A percentile compares a stretch with the other conserved stretches of the same genome.
Evolutionary conservation across 2,797 vertebrate species (phyloP).

Genomic region (Adelosebastes latens): DNA sequence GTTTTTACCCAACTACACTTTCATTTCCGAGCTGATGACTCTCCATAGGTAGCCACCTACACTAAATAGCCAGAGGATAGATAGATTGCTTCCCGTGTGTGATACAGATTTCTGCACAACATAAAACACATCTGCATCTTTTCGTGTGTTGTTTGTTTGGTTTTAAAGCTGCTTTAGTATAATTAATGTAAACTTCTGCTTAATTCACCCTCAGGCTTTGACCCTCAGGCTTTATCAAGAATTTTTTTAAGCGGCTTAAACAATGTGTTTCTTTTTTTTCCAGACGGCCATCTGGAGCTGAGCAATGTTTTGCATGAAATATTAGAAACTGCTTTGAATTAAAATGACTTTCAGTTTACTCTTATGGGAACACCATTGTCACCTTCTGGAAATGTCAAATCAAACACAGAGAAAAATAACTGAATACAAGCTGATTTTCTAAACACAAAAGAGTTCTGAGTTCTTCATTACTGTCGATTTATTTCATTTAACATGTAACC

Average conservation of each 20-base stretch:
- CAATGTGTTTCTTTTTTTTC: not conserved
- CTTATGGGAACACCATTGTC: not conserved
- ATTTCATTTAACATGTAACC: not conserved
- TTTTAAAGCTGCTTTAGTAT: not conserved
- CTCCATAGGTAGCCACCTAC: not conserved
- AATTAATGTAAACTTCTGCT: not conserved
- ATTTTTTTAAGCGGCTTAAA: not conserved
- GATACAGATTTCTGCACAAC: not conserved
- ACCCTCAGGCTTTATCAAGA: not conserved
- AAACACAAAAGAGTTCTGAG: not conserved
- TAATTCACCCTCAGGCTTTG: not conserved
- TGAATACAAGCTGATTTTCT: not conserved
- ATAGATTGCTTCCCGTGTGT: not conserved
- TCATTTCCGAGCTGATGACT: not conserved
- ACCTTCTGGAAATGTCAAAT: conserved; percentile 1
- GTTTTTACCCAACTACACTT: not conserved
- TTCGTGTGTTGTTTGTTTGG: not conserved
- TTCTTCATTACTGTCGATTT: not conserved
- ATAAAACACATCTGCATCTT: not conserved
- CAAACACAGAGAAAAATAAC: not conserved
- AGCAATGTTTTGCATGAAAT: not conserved
- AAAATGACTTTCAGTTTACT: not conserved
- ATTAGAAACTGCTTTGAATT: not conserved
- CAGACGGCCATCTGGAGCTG: conserved; percentile 5
- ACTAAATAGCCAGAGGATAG: not conserved